These are phyloP conservation scores for Archaeoteleia sp. DNA, from an alignment of 2,888 invertebrate genomes.

Conservation along the genomic window DNA sequence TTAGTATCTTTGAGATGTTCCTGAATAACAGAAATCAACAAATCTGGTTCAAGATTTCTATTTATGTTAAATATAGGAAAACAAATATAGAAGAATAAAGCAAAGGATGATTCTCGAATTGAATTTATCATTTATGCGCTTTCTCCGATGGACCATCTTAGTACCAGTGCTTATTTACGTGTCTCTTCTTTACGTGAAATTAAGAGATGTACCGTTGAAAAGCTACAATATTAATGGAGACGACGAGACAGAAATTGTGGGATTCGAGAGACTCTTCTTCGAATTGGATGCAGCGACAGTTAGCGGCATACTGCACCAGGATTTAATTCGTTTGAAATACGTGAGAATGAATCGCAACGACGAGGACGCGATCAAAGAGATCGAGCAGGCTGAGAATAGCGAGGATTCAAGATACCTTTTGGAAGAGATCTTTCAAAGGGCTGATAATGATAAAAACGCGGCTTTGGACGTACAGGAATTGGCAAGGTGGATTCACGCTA, in stretches of 20 bases:
- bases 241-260: conserved; percentile 54
- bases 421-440: conserved; percentile 75
- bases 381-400: conserved; percentile 47
- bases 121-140: conserved; percentile 51
- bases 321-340: conserved; percentile 44
- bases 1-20: too few species aligned
- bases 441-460: conserved; percentile 78
- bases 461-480: conserved; percentile 80
- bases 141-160: conserved; percentile 66
- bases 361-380: conserved; percentile 48
- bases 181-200: conserved; percentile 64
- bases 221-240: conserved; percentile 48
- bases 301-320: conserved; percentile 25
- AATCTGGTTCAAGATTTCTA: neutral
- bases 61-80: neutral
- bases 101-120: conserved; percentile 42
- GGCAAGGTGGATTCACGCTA: conserved; percentile 80
- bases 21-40: too few species aligned
- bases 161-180: conserved; percentile 67
- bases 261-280: conserved; percentile 54
- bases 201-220: conserved; percentile 64
- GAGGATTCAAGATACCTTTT: conserved; percentile 62
- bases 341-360: conserved; percentile 33
- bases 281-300: conserved; percentile 63
- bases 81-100: neutral